Evolutionary conservation across 1,140 invertebrate genomes (phyloP).

Genomic region (Sitodiplosis mosellana): DNA sequence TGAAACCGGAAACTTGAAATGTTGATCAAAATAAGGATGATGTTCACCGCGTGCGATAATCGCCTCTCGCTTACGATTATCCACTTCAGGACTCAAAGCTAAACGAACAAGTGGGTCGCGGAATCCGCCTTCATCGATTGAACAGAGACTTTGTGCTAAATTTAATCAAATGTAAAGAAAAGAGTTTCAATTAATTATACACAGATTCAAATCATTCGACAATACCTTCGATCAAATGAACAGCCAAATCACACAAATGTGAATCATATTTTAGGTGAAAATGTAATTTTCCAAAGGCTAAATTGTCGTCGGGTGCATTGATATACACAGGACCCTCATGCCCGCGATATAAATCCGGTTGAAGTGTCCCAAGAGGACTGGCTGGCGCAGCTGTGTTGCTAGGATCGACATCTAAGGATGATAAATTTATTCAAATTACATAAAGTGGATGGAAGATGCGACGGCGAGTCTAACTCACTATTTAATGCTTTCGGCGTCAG

Average conservation of each 20-base stretch:
- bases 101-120: slow-evolving; percentile 73
- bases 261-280: slow-evolving; percentile 77
- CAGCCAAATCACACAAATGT: slow-evolving; percentile 67
- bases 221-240: slow-evolving; percentile 72
- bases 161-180: too few species aligned
- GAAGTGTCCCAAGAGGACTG: slow-evolving; percentile 62
- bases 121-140: slow-evolving; percentile 64
- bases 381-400: slow-evolving; percentile 27
- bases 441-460: not conserved
- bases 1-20: slow-evolving; percentile 71
- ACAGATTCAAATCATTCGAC: not conserved
- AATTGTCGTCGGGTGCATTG: slow-evolving; percentile 31
- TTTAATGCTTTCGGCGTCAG: slow-evolving; percentile 34
- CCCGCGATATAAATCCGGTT: slow-evolving; percentile 66
- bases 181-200: slow-evolving; percentile 2
- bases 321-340: slow-evolving; percentile 54
- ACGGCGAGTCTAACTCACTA: slow-evolving; percentile 3
- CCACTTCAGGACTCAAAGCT: slow-evolving; percentile 56
- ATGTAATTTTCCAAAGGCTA: slow-evolving; percentile 56
- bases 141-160: slow-evolving; percentile 58
- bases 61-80: slow-evolving; percentile 64
- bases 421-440: not conserved
- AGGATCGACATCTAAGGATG: slow-evolving; percentile 18
- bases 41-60: slow-evolving; percentile 53
- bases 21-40: slow-evolving; percentile 65